Evolutionary conservation across 2,797 vertebrate genomes (phyloP).

Genomic region (Acanthiza pusilla): DNA sequence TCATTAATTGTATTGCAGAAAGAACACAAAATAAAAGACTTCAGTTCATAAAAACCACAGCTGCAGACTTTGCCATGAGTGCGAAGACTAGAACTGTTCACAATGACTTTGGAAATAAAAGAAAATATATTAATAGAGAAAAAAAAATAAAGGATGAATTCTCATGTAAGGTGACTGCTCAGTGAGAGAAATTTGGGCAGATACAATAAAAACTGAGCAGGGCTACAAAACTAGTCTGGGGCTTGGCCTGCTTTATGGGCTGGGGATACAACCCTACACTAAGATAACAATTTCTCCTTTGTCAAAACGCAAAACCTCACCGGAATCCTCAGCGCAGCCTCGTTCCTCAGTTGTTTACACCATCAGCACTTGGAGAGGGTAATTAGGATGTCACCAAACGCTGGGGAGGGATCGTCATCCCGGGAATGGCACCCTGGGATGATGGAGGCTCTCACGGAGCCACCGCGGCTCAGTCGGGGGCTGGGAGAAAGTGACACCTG

Average conservation of each 20-base stretch:
- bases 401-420: accelerated
- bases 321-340: not conserved
- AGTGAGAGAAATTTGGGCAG: not conserved
- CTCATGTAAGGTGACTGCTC: not conserved
- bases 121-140: not conserved
- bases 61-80: not conserved
- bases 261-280: accelerated
- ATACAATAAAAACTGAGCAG: not conserved
- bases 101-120: not conserved
- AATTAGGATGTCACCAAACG: accelerated
- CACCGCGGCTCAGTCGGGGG: not conserved
- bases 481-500: not conserved
- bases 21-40: not conserved
- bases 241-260: accelerated
- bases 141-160: not conserved
- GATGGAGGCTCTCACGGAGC: not conserved
- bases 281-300: not conserved
- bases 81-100: not conserved
- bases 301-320: not conserved
- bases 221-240: not conserved
- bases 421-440: accelerated
- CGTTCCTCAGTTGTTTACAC: not conserved
- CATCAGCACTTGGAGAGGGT: not conserved
- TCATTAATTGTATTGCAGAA: not conserved
- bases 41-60: not conserved